Percentiles rank a stretch among this genome's conserved stretches.
Conservation (phyloP, 2,113 vertebrate genomes). For the Alligator sinensis region DNA sequence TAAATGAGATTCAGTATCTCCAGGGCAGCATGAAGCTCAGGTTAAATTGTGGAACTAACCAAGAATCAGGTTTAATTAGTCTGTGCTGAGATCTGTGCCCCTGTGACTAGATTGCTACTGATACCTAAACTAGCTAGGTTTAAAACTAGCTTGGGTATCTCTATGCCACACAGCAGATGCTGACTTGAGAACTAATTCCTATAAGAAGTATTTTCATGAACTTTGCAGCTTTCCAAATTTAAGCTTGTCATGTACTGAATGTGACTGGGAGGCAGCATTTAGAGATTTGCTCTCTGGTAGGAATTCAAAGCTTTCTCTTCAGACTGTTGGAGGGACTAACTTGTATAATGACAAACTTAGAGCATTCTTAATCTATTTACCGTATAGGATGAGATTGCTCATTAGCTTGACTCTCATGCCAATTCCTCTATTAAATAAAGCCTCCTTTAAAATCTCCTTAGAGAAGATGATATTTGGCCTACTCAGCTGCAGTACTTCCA, state of each 20-base stretch:
- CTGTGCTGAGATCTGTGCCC: too few relatives aligned
- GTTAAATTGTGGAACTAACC: too few relatives aligned
- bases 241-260: background rate
- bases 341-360: background rate
- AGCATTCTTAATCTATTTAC: background rate
- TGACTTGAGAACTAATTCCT: too few relatives aligned
- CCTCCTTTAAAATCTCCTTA: background rate
- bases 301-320: background rate
- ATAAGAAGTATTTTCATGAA: too few relatives aligned
- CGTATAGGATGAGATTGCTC: background rate
- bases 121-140: too few relatives aligned
- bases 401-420: background rate
- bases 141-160: too few relatives aligned
- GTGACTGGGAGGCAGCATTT: background rate
- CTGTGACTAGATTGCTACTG: too few relatives aligned
- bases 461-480: slow-evolving; percentile 1
- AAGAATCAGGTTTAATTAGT: too few relatives aligned
- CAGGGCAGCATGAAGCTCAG: too few relatives aligned
- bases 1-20: too few relatives aligned
- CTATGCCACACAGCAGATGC: too few relatives aligned
- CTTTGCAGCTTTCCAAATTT: too few relatives aligned
- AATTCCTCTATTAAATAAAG: background rate
- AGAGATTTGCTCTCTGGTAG: background rate
- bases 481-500: background rate
- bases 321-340: background rate